These are phyloP conservation scores for Homarus gammarus DNA, from an alignment of 2,888 invertebrate species.

Conservation along the genomic window DNA sequence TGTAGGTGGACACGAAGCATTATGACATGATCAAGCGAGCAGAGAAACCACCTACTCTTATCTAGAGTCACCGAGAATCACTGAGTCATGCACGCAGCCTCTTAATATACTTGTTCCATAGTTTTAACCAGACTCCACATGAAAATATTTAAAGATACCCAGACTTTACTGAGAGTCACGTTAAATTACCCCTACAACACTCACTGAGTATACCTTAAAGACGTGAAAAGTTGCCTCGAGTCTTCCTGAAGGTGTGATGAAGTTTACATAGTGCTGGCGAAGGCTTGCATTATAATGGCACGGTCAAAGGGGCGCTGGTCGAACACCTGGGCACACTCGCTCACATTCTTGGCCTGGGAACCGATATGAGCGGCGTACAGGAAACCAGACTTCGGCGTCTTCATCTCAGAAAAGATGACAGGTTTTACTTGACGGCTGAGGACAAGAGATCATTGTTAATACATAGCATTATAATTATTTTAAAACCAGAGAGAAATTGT, in stretches of 20 bases:
- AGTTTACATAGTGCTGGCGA: slow-evolving; percentile 46
- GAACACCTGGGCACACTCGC: slow-evolving; percentile 68
- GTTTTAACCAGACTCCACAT: too few species aligned
- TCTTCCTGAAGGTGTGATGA: not conserved
- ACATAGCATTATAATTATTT: too few species aligned
- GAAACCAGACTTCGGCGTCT: slow-evolving; percentile 61
- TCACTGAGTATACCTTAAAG: not conserved
- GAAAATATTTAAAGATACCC: too few species aligned
- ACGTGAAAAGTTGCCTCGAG: not conserved
- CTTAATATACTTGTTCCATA: too few species aligned
- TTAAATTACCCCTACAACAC: slow-evolving; percentile 12
- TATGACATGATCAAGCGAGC: too few species aligned
- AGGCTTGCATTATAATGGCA: slow-evolving; percentile 61
- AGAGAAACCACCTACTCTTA: too few species aligned
- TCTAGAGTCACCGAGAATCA: too few species aligned
- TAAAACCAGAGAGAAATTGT: too few species aligned
- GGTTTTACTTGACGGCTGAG: slow-evolving; percentile 59
- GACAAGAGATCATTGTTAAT: too few species aligned
- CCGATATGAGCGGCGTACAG: slow-evolving; percentile 75
- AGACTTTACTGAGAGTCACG: not conserved
- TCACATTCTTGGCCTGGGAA: slow-evolving; percentile 64
- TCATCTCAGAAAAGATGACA: slow-evolving; percentile 54
- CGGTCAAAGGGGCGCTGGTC: slow-evolving; percentile 72
- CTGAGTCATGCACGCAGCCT: too few species aligned
- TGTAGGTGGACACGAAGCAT: too few species aligned